Evolutionary conservation across 1,140 invertebrate genomes (phyloP), one percentile per base, ranked within the genome.

Genomic region (Dendroctonus valens): DNA sequence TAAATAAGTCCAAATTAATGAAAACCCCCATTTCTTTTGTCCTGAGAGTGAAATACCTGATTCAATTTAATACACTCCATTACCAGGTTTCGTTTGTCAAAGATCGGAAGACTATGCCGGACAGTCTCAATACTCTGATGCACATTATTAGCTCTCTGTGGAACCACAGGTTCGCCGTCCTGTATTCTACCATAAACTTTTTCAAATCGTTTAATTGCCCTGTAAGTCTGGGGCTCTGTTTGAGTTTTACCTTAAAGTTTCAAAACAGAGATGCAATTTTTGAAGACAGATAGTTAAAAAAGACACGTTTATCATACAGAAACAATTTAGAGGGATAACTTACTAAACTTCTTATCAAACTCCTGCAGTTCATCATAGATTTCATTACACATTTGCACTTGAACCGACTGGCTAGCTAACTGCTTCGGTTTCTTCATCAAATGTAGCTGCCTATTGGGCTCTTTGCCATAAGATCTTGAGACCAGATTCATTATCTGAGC

Each of bases 401-500:
- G 57, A 52, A 67, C 77, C 85, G 82, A 68, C 78, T 59, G 67
- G 80, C 74, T 85, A 81, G 37, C 85, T 81, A 67, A 84, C 83
- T 3, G 81, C 83, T 38, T 83, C 84, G 12, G 81, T 82, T 75
- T 87, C 83, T 73, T 86, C 82, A 77, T 90, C 89, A 65, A 83
- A 86, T 5, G 90, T 83, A 91, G 65, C 72, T 80, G 85, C 4
- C 89, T 77, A 72, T 83, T 85, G 2, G 81, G 81, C 46, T 86
- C 86, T 80, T 88, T 88, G 12, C 87, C 88, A 63, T 72, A 64
- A 44, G 75, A 75, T 75, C 87, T 88, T 5, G 88, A 88, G 72
- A 87, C 85, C 9, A 91, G 73, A n/a, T 86, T 87, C 66, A 86
- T 74, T 59, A 81, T 72, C 57, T 67, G 73, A 4, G 81, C 84